Conservation (phyloP, 2,888 invertebrate species). For the Agrochola macilenta region DNA sequence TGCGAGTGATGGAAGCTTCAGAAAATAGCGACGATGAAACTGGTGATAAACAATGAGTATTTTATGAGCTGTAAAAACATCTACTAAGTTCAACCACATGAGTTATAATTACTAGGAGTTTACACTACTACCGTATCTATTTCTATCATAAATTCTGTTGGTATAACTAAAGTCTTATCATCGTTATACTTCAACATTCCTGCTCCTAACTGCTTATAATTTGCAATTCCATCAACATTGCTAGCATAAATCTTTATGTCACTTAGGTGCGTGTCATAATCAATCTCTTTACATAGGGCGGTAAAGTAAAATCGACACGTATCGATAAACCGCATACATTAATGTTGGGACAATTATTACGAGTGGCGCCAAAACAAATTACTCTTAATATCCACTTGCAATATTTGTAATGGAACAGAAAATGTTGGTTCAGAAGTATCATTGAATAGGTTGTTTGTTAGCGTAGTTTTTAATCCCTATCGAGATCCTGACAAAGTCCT, state of each 20-base stretch:
- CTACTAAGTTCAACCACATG: background rate
- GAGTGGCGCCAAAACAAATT: constrained; percentile 65
- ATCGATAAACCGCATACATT: constrained; percentile 57
- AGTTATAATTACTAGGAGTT: background rate
- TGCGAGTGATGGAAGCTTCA: background rate
- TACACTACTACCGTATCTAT: constrained; percentile 2
- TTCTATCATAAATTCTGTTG: constrained; percentile 25
- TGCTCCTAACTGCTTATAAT: constrained; percentile 47
- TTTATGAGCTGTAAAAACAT: background rate
- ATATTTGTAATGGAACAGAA: constrained; percentile 17
- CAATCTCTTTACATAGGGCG: constrained; percentile 55
- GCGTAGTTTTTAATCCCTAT: background rate
- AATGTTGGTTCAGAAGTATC: constrained; percentile 34
- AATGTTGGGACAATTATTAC: constrained; percentile 54
- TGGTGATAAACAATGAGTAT: background rate
- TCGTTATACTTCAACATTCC: constrained; percentile 43
- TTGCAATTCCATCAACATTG: constrained; percentile 54
- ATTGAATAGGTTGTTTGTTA: background rate
- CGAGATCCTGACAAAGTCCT: background rate
- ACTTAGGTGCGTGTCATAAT: constrained; percentile 59
- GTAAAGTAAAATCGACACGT: constrained; percentile 56
- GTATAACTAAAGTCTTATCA: constrained; percentile 31
- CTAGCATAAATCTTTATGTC: constrained; percentile 60
- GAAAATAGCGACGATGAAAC: background rate
- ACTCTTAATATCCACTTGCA: constrained; percentile 41